These are phyloP conservation scores for Plectrocnemia conspersa DNA, from an alignment of 1,140 invertebrate genomes.

Conservation along the genomic window DNA sequence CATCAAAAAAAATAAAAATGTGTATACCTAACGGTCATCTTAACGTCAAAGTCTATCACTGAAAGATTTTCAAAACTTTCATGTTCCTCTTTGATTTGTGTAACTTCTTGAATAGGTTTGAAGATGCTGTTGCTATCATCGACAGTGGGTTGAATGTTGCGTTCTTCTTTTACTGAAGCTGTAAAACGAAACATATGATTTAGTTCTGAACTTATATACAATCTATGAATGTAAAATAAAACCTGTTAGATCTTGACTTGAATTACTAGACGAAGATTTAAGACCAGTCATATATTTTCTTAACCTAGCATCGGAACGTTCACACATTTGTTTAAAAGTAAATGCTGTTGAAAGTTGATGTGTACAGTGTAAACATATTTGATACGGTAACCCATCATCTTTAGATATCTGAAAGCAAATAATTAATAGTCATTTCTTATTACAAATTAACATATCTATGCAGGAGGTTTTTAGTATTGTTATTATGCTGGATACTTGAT, in stretches of 20 bases:
- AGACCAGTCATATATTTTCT: slow-evolving; percentile 36
- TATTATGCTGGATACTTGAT: not conserved
- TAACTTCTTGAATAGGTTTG: not conserved
- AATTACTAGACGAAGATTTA: not conserved
- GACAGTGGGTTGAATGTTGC: not conserved
- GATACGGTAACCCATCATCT: slow-evolving; percentile 47
- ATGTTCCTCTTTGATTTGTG: no score
- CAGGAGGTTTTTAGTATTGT: not conserved
- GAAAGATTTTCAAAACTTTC: not conserved
- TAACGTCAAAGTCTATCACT: not conserved
- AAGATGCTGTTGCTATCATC: not conserved
- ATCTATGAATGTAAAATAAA: not conserved
- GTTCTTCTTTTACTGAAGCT: not conserved
- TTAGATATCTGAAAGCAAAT: slow-evolving; percentile 40
- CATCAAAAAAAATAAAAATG: no score
- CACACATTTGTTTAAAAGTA: slow-evolving; percentile 49
- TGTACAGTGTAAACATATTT: slow-evolving; percentile 48
- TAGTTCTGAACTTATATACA: not conserved
- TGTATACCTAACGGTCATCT: no score
- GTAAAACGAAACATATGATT: not conserved
- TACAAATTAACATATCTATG: not conserved
- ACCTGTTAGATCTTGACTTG: not conserved
- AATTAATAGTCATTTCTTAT: not conserved
- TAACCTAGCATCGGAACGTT: slow-evolving; percentile 46
- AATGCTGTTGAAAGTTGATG: slow-evolving; percentile 48